Percentiles rank a stretch among this genome's conserved stretches.
Conservation (phyloP, 1,140 invertebrate species). For the Kradibia gibbosae region DNA sequence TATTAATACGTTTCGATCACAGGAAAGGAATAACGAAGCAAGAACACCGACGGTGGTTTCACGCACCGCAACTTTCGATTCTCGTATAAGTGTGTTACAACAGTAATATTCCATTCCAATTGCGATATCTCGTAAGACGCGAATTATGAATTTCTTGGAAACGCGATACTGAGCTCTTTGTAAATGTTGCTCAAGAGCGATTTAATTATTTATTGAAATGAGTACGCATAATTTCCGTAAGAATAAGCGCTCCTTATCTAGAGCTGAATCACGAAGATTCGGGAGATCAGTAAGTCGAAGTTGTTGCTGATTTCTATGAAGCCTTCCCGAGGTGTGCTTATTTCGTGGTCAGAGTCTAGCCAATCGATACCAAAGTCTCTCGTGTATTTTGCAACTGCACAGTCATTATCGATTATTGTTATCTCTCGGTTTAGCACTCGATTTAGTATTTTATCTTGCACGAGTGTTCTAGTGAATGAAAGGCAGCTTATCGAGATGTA, state of each 20-base stretch:
- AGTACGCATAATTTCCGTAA: not conserved
- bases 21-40: not conserved
- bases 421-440: not conserved
- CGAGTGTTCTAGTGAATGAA: not conserved
- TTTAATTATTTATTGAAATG: not conserved
- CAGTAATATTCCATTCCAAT: conserved; percentile 44
- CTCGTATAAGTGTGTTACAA: not conserved
- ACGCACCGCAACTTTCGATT: not conserved
- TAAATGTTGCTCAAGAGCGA: not conserved
- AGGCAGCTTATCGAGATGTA: not conserved
- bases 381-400: too few relatives aligned
- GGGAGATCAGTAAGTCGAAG: too few relatives aligned
- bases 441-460: not conserved
- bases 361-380: too few relatives aligned
- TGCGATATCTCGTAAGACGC: not conserved
- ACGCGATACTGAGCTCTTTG: conserved; percentile 10
- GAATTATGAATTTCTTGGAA: conserved; percentile 24
- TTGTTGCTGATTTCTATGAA: too few relatives aligned
- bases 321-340: too few relatives aligned
- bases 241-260: not conserved
- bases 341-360: too few relatives aligned
- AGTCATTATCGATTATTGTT: too few relatives aligned
- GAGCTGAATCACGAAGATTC: not conserved
- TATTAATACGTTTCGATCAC: not conserved
- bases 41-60: not conserved